Base-by-base conservation (phyloP, 2,113 vertebrate genomes). In the Sprattus sprattus region DNA sequence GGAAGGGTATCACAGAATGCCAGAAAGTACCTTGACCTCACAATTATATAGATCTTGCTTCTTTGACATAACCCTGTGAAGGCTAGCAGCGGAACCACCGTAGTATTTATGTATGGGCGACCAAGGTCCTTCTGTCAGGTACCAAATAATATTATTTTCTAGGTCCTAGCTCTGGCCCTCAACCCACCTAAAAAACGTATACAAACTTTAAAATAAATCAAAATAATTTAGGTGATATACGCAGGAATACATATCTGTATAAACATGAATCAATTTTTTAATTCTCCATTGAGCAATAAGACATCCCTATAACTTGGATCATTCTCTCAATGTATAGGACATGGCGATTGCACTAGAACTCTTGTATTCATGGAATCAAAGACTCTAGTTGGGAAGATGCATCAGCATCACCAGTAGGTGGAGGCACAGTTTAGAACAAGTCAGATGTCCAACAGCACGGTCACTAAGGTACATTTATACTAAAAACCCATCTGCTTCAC, bases 151-250 rank as follows among this genome's bases (percentile, higher is more conserved):
- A 54, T 71, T 32, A 28, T 10, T 28, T 39, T 39, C 39, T 15
- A 32, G 39, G 25, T 32, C 20, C 25, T 44, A 13, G 28, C 11
- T 78, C 9, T 78, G 28, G 13, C 10, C 39, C 10, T 71, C 25
- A 54, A 78, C 28, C 28, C 32, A 39, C 1, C 20, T 60, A 6
- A 22, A 60, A 18, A 78, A 44, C 25, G 16, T 75, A n/a, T 64
- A 78, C 32, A 78, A 28, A 71, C 64, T 32, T 71, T 5, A 18
- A 32, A 78, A 78, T 71, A 32, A 18, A 39, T 16, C 64, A 32
- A 78, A 78, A 78, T 78, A 78, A 78, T 78, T 78, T 78, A 39
- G 64, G n/a, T 71, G 64, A 71, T 15, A 71, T 28, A 71, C 64
- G 32, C 4, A 9, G 64, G n/a, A 9, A 71, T 71, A 67, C 2